A percentile compares a stretch with the other conserved stretches of the same genome.
phyloP scores from a whole-genome alignment of 2,888 invertebrate species.

The Danaus chrysippus region DNA sequence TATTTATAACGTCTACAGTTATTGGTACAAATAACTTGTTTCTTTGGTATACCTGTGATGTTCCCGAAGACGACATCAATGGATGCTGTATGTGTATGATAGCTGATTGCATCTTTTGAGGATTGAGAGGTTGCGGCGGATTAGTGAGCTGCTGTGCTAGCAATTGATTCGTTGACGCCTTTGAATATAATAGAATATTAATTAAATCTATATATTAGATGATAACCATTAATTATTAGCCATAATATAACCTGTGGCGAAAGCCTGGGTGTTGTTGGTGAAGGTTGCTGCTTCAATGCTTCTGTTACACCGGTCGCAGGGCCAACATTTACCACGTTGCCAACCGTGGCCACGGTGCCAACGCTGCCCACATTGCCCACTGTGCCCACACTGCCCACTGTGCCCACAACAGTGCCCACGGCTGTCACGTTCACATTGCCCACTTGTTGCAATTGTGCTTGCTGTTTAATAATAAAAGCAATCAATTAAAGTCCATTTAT shows the following conservation, averaged over 20 bases:
- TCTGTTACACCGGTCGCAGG: conserved; percentile 35
- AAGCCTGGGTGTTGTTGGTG: conserved; percentile 63
- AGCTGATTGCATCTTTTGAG: conserved; percentile 73
- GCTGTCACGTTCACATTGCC: conserved; percentile 47
- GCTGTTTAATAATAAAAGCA: conserved; percentile 57
- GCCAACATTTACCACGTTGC: conserved; percentile 36
- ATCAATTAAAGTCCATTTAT: not conserved
- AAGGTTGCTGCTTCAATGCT: conserved; percentile 64
- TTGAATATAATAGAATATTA: conserved; percentile 30
- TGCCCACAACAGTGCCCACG: conserved; percentile 43
- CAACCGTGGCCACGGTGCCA: conserved; percentile 42
- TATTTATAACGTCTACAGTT: no score
- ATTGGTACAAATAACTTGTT: no score
- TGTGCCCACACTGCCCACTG: conserved; percentile 38
- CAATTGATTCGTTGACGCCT: conserved; percentile 73
- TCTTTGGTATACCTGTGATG: conserved; percentile 53
- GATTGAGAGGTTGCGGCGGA: conserved; percentile 73
- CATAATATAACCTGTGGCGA: conserved; percentile 62
- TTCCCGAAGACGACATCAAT: conserved; percentile 64
- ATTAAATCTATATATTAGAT: not conserved
- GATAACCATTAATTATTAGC: conserved; percentile 7
- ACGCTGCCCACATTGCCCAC: conserved; percentile 41
- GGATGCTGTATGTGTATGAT: conserved; percentile 76
- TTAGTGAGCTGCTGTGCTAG: conserved; percentile 74
- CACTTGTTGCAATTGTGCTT: conserved; percentile 83